A percentile compares a stretch with the other conserved stretches of the same genome.
Evolutionary conservation across 1,140 invertebrate species (phyloP).

Genomic region (Drosophila equinoxialis): DNA sequence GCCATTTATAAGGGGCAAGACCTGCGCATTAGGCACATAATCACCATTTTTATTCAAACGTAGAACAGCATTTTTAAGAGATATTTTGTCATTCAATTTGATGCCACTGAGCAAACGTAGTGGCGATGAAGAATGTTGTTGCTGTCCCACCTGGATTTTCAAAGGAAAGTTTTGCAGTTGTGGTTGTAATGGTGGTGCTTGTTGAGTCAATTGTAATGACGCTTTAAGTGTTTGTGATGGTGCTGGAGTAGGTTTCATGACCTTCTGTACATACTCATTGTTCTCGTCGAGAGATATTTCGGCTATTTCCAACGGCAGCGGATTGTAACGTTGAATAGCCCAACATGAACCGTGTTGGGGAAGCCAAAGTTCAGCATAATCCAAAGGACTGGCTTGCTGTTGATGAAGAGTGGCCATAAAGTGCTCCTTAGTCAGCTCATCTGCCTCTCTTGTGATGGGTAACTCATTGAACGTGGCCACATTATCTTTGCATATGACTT

Average conservation of each 20-base stretch:
- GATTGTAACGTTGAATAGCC: background rate
- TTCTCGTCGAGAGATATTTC: conserved; percentile 16
- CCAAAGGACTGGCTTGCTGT: conserved; percentile 31
- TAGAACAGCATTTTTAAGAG: background rate
- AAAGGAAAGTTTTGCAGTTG: background rate
- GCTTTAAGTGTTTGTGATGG: background rate
- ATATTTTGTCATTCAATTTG: background rate
- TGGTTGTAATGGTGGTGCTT: background rate
- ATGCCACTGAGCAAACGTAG: background rate
- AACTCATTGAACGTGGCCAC: conserved; percentile 26
- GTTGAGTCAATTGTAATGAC: too few relatives aligned
- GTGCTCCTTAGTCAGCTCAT: conserved; percentile 24
- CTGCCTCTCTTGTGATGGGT: background rate
- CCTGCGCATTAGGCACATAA: conserved; percentile 28
- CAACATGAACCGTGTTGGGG: background rate
- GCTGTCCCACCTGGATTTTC: background rate
- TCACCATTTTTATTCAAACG: conserved; percentile 33
- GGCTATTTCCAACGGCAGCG: conserved; percentile 14
- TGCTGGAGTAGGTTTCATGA: background rate
- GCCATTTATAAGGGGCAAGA: conserved; percentile 25
- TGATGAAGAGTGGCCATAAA: conserved; percentile 40
- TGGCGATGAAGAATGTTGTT: background rate
- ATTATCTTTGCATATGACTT: background rate
- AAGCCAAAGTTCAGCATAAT: conserved; percentile 39
- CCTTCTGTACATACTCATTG: conserved; percentile 10